These are phyloP conservation scores for Esperia sulphurella DNA, from an alignment of 2,888 invertebrate genomes.

Conservation along the genomic window DNA sequence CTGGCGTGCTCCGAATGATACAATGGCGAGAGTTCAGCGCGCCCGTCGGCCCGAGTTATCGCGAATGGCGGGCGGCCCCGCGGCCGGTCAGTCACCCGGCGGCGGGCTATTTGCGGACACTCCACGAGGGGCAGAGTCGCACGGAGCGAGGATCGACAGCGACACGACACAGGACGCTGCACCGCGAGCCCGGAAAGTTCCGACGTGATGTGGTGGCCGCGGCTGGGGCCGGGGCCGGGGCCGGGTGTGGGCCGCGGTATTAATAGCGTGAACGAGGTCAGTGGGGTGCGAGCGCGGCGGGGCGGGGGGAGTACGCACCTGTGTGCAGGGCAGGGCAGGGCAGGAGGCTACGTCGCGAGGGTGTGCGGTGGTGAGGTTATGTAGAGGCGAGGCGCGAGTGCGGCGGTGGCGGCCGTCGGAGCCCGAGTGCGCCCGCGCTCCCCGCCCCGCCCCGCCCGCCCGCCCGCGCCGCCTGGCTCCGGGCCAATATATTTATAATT, in stretches of 20 bases:
- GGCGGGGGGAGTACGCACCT: not conserved
- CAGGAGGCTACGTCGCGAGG: not conserved
- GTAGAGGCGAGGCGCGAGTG: slow-evolving; percentile 3
- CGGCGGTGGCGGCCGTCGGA: not conserved
- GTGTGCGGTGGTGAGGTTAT: not conserved
- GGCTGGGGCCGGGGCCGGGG: not conserved
- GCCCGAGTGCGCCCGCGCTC: not conserved
- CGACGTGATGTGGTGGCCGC: not conserved
- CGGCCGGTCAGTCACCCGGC: not conserved
- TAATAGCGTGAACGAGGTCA: not conserved
- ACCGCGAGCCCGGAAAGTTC: too few species aligned
- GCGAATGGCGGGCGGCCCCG: not conserved
- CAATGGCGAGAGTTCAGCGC: not conserved
- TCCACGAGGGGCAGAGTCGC: too few species aligned
- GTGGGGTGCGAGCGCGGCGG: not conserved
- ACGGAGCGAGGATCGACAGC: too few species aligned
- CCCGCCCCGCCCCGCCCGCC: slow-evolving; percentile 7
- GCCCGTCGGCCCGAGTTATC: not conserved
- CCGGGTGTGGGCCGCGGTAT: slow-evolving; percentile 1
- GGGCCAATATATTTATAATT: not conserved
- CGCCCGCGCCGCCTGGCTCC: slow-evolving; percentile 5
- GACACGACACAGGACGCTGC: too few species aligned
- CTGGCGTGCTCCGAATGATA: not conserved
- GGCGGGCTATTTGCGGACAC: not conserved
- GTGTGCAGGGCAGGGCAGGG: not conserved